Conservation (phyloP, 1,140 invertebrate genomes). For the Temnothorax curvispinosus region DNA sequence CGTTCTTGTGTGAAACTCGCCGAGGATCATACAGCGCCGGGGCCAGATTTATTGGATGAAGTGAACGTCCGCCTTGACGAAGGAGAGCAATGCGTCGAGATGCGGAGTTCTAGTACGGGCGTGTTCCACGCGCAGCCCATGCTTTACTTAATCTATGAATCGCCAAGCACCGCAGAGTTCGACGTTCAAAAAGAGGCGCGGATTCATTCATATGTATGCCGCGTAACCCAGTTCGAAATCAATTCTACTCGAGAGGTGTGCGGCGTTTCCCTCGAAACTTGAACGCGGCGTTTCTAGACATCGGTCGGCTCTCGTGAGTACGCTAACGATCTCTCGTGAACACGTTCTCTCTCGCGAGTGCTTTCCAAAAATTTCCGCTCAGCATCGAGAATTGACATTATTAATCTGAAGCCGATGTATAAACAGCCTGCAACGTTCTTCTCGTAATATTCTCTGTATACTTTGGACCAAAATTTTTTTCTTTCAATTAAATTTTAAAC, state of each 20-base stretch:
- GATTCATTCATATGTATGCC: constrained; percentile 72
- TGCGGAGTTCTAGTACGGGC: neutral
- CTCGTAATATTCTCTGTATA: neutral
- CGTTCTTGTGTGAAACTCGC: constrained; percentile 50
- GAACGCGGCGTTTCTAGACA: constrained; percentile 29
- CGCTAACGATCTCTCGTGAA: neutral
- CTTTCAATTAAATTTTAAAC: neutral
- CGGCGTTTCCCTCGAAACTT: constrained; percentile 45
- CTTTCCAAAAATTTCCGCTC: neutral
- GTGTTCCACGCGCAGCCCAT: neutral
- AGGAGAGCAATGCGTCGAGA: neutral
- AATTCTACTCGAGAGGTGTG: constrained; percentile 28
- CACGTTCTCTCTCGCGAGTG: neutral
- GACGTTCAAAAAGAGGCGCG: constrained; percentile 54
- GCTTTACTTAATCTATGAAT: constrained; percentile 53
- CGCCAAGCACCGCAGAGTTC: constrained; percentile 44
- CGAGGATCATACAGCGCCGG: constrained; percentile 44
- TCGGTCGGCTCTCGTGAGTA: neutral
- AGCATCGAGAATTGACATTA: neutral
- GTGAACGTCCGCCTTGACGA: constrained; percentile 17
- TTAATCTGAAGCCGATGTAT: neutral
- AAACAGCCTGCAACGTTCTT: neutral
- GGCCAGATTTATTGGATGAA: constrained; percentile 45
- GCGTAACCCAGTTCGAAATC: constrained; percentile 65
- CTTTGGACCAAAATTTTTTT: neutral